A percentile compares a stretch with the other conserved stretches of the same genome.
phyloP scores from a whole-genome alignment of 2,797 vertebrate genomes.

The Loris lydekkerianus region DNA sequence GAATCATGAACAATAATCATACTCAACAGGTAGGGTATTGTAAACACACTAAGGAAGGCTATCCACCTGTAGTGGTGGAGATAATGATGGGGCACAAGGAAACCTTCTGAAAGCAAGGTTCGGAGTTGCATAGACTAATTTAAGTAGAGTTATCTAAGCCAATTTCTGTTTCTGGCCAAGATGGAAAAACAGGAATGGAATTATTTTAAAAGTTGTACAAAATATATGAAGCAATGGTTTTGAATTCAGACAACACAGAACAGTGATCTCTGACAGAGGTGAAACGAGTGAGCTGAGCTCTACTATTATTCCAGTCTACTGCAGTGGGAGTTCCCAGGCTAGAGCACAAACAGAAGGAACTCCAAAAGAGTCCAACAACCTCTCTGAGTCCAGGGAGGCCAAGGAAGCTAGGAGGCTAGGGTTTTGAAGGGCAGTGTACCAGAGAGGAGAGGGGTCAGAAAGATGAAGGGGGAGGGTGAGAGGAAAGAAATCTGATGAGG shows the following conservation, averaged over 20 bases:
- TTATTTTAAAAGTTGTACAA: constrained; percentile 7
- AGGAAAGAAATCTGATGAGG: neutral
- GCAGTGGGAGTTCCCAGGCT: neutral
- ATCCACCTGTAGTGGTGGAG: neutral
- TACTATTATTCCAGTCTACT: too few species aligned
- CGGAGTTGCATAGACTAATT: constrained; percentile 15
- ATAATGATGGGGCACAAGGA: neutral
- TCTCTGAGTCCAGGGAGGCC: neutral
- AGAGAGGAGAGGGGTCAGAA: neutral
- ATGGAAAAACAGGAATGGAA: neutral
- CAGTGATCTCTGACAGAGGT: neutral
- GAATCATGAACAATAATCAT: neutral
- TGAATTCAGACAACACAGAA: neutral
- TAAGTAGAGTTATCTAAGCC: neutral
- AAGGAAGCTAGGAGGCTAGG: neutral
- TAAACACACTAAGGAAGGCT: neutral
- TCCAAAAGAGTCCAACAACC: neutral
- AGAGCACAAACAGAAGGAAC: neutral
- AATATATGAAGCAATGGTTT: neutral
- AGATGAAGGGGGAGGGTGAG: neutral
- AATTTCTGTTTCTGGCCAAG: constrained; percentile 6
- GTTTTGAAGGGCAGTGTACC: neutral
- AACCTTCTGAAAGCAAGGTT: constrained; percentile 5
- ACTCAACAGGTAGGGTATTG: neutral
- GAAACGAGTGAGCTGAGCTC: neutral